Percentiles rank a stretch among this genome's conserved stretches.
phyloP scores from a whole-genome alignment of 2,113 vertebrate genomes.

The Muntiacus muntjak region DNA sequence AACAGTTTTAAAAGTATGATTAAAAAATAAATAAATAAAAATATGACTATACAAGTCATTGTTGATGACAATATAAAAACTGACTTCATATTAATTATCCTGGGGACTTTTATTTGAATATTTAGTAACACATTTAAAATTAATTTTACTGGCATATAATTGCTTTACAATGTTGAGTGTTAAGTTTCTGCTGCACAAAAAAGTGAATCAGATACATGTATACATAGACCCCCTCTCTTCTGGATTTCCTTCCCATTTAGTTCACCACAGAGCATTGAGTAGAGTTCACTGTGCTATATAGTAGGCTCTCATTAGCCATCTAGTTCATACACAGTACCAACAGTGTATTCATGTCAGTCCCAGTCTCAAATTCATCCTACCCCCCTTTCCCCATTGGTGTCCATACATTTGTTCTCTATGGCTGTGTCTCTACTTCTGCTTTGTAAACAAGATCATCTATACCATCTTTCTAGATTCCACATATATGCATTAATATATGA shows the following conservation, averaged over 20 bases:
- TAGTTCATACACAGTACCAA: not conserved
- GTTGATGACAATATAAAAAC: not conserved
- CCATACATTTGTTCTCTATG: not conserved
- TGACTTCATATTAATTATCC: not conserved
- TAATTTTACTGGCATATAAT: not conserved
- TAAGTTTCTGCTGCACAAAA: not conserved
- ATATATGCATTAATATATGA: not conserved
- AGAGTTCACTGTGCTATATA: not conserved
- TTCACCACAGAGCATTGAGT: not conserved
- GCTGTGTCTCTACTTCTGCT: not conserved
- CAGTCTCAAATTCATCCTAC: not conserved
- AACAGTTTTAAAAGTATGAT: not conserved
- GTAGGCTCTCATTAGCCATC: not conserved
- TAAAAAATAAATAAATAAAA: not conserved
- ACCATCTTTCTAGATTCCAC: not conserved
- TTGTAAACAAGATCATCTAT: not conserved
- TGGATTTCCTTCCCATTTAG: not conserved
- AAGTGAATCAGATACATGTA: not conserved
- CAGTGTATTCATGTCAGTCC: not conserved
- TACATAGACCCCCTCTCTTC: not conserved
- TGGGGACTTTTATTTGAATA: not conserved
- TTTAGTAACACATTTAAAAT: not conserved
- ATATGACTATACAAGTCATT: not conserved
- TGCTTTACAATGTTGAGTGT: not conserved
- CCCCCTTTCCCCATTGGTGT: fast-evolving